Evolutionary conservation across 2,113 vertebrate genomes (phyloP), one percentile per base, ranked within the genome.

Genomic region (Gobius niger): DNA sequence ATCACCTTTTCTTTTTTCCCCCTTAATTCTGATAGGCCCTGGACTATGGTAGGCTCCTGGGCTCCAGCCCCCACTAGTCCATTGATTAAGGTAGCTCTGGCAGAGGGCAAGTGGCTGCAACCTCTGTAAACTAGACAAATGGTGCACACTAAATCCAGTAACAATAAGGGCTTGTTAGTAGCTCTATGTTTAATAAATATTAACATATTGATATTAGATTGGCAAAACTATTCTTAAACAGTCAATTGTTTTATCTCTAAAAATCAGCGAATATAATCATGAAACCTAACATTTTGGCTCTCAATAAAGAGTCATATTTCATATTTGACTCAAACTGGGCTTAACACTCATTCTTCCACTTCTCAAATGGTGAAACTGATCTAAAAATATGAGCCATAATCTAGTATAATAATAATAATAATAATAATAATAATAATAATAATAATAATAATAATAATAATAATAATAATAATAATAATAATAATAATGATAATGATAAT

Each of bases 311-410:
- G n/a, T 40, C 24, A 40, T 40, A 8, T 15, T 40, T 6, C 5
- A 9, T 56, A 24, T 96, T 96, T 76, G 90, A 93, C 92, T 83
- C 94, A 95, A 96, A 95, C 94, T 94, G 75, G 84, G 89, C 47
- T 77, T 87, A 90, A 34, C 61, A 68, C 69, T 68, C 63, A 73
- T n/a, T 68, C 60, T 14, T 49, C 59, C 7, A 54, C 44, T 44
- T 68, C 19, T 34, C 19, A 56, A 24, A 9, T 24, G 16, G 51
- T 10, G 51, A 34, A 34, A 34, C 24, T 34, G 24, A 3, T 34
- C 24, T 34, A 2, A 34, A 34, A 34, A 34, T 34, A 34, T 34
- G 24, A 34, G 24, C 24, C 24, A 34, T 34, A 34, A 34, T 34
- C 24, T 34, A 4, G 24, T 34, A 34, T 2, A 34, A 34, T 34